Percentiles rank a stretch among this genome's conserved stretches.
Conservation (phyloP, 2,113 vertebrate species). For the Planiliza haematocheilus region DNA sequence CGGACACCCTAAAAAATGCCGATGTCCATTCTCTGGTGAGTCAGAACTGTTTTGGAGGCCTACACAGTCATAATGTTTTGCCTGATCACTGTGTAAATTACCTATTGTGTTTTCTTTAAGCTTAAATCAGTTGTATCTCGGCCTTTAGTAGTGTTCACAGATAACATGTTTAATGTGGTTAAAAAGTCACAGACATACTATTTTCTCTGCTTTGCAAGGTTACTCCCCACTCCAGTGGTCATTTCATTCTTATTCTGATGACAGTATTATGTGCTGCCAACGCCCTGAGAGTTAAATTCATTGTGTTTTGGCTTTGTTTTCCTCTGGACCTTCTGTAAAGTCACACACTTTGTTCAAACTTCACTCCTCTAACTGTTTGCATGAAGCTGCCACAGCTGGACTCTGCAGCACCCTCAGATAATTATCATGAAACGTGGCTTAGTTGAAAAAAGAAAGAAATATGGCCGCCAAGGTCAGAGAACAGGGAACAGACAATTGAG, state of each 20-base stretch:
- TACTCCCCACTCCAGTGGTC: not conserved
- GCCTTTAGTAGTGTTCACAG: too few species aligned
- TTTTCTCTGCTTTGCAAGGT: too few species aligned
- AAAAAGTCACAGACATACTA: too few species aligned
- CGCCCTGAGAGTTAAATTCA: conserved; percentile 61
- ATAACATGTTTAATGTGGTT: too few species aligned
- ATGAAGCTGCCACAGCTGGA: conserved; percentile 54
- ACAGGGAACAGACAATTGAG: conserved; percentile 46
- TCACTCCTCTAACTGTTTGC: conserved; percentile 30
- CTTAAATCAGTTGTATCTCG: too few species aligned
- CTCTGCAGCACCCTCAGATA: conserved; percentile 39
- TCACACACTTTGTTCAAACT: conserved; percentile 59
- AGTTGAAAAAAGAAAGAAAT: conserved; percentile 31
- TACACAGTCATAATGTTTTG: too few species aligned
- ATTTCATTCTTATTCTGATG: not conserved
- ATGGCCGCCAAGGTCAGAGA: conserved; percentile 49
- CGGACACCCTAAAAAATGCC: too few species aligned
- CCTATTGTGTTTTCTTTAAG: too few species aligned
- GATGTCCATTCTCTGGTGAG: too few species aligned
- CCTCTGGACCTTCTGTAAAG: conserved; percentile 61
- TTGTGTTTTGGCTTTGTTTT: conserved; percentile 66
- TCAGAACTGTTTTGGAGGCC: too few species aligned
- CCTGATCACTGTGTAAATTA: too few species aligned
- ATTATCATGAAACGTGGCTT: conserved; percentile 54
- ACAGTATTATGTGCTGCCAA: conserved; percentile 5